A percentile compares a stretch with the other conserved stretches of the same genome.
phyloP scores from a whole-genome alignment of 2,888 invertebrate species.

The Morpho deidamia region DNA sequence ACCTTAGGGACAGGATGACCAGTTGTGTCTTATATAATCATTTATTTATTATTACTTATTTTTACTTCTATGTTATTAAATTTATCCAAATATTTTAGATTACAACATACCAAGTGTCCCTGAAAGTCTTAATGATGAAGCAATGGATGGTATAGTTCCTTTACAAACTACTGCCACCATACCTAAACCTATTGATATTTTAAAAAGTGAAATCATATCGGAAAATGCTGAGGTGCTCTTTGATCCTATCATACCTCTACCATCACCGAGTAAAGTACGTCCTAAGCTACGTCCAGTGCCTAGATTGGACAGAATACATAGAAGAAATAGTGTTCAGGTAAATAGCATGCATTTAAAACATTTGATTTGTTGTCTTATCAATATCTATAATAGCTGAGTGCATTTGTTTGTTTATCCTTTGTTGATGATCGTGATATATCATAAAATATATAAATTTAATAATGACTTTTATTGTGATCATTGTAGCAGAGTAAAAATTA shows the following conservation, averaged over 20 bases:
- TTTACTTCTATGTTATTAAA: no score
- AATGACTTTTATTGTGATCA: no score
- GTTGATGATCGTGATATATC: no score
- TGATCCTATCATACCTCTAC: conserved; percentile 73
- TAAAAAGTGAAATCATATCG: conserved; percentile 66
- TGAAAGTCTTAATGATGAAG: conserved; percentile 38
- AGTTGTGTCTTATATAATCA: no score
- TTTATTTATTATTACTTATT: no score
- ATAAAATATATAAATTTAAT: no score
- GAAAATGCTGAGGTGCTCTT: conserved; percentile 67
- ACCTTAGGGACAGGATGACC: no score
- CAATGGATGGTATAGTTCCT: conserved; percentile 66
- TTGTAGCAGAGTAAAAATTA: no score
- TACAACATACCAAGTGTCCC: conserved; percentile 54
- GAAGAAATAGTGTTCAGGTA: conserved; percentile 82
- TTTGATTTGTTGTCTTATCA: background rate
- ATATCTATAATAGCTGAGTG: background rate
- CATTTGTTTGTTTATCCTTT: no score
- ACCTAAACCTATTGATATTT: conserved; percentile 53
- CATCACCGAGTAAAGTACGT: conserved; percentile 81
- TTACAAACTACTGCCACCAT: conserved; percentile 41
- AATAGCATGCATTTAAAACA: background rate
- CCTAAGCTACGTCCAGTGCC: conserved; percentile 84
- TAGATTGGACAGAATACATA: conserved; percentile 73
- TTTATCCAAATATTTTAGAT: conserved; percentile 33